phyloP scores from a whole-genome alignment of 2,888 invertebrate species.

The Masnerella sp. region DNA sequence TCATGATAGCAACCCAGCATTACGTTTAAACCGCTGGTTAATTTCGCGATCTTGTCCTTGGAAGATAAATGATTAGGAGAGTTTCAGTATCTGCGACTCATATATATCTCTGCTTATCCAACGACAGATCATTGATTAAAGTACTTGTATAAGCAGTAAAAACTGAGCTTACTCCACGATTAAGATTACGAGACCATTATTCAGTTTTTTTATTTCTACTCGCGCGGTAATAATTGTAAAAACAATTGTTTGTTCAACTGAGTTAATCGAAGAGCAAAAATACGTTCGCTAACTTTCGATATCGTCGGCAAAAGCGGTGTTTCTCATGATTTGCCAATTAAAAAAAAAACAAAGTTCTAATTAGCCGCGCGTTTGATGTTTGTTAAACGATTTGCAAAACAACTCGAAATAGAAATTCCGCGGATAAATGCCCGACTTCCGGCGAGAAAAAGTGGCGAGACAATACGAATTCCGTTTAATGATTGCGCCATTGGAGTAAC shows the following conservation, averaged over 20 bases:
- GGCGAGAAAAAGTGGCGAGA: slow-evolving; percentile 30
- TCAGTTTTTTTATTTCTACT: no score
- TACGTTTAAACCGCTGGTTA: slow-evolving; percentile 31
- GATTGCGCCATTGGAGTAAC: slow-evolving; percentile 47
- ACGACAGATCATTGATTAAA: slow-evolving; percentile 46
- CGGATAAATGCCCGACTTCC: slow-evolving; percentile 44
- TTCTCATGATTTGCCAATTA: no score
- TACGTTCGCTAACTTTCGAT: no score
- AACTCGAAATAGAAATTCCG: slow-evolving; percentile 30
- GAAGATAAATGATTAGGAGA: slow-evolving; percentile 45
- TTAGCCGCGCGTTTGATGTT: slow-evolving; percentile 17
- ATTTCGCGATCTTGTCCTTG: slow-evolving; percentile 38
- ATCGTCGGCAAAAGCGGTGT: no score
- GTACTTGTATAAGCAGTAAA: slow-evolving; percentile 31
- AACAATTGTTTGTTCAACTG: no score
- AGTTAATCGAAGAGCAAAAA: no score
- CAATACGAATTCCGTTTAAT: slow-evolving; percentile 54
- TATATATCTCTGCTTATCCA: slow-evolving; percentile 46
- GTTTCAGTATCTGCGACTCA: slow-evolving; percentile 18
- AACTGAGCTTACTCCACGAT: slow-evolving; percentile 20
- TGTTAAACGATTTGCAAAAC: slow-evolving; percentile 37
- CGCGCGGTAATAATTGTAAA: slow-evolving; percentile 22
- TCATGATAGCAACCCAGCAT: slow-evolving; percentile 7
- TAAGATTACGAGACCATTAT: slow-evolving; percentile 1
- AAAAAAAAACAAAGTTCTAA: no score